Conservation (phyloP, 2,888 invertebrate species). For the Liposcelis brunnea region DNA sequence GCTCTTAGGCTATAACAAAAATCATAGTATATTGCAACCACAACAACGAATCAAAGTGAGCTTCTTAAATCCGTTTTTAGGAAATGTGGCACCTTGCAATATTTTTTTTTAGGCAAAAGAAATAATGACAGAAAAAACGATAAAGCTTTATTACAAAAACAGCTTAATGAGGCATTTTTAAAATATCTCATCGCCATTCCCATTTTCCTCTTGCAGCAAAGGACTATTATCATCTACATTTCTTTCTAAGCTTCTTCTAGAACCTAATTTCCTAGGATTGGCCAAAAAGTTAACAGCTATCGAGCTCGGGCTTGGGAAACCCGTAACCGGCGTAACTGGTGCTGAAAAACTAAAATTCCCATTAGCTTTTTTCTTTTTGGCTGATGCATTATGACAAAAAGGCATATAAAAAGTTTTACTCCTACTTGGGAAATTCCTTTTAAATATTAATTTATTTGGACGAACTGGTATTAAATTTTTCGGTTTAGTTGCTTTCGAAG, state of each 20-base stretch:
- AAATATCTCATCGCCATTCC: neutral
- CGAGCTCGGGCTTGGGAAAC: neutral
- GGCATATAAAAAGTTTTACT: constrained; percentile 6
- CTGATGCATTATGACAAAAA: neutral
- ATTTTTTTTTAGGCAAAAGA: too few species aligned
- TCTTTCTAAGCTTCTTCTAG: neutral
- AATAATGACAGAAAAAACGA: too few species aligned
- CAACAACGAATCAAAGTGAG: too few species aligned
- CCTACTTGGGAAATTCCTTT: neutral
- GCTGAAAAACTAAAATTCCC: neutral
- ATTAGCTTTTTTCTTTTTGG: neutral
- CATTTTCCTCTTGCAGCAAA: neutral
- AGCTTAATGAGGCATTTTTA: neutral
- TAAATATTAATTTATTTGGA: neutral
- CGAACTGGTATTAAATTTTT: neutral
- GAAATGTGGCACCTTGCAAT: too few species aligned
- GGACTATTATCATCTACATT: neutral
- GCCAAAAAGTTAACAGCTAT: neutral
- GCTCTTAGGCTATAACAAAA: too few species aligned
- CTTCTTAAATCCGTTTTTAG: too few species aligned
- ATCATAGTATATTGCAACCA: too few species aligned
- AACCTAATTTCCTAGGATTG: neutral
- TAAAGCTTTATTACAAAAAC: too few species aligned
- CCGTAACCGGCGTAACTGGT: neutral
- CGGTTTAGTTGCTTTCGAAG: too few species aligned